These are phyloP conservation scores for Lates japonicus DNA, from an alignment of 2,797 vertebrate genomes.

Conservation along the genomic window DNA sequence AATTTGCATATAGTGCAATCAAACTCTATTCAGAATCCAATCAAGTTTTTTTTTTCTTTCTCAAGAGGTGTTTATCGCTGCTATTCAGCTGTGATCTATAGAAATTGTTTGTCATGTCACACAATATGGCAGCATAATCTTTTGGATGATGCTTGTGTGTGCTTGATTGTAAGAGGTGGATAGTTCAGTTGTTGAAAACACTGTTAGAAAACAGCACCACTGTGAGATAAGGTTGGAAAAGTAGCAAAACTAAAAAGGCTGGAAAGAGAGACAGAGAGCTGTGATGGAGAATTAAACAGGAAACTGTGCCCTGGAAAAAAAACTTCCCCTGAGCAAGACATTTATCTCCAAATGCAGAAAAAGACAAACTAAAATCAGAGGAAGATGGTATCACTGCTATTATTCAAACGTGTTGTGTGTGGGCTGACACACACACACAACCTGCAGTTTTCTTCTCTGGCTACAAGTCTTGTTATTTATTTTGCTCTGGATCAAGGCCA, in stretches of 20 bases:
- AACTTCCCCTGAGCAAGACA: constrained; percentile 9
- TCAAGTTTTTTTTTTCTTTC: constrained; percentile 4
- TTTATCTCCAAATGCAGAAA: constrained; percentile 3
- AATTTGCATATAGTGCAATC: constrained; percentile 30
- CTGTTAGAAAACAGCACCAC: not conserved
- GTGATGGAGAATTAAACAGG: not conserved
- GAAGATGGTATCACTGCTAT: not conserved
- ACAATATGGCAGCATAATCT: not conserved
- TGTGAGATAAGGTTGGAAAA: not conserved
- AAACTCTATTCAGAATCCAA: constrained; percentile 34
- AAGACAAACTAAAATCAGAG: not conserved
- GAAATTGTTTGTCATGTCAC: constrained; percentile 12
- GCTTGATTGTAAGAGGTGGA: not conserved
- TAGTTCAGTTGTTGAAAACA: no score
- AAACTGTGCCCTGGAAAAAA: not conserved
- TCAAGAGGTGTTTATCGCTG: not conserved
- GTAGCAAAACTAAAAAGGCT: no score
- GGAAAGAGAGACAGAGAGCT: no score
- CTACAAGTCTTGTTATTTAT: constrained; percentile 31
- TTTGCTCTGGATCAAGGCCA: constrained; percentile 22
- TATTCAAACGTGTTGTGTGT: not conserved
- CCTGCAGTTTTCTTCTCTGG: constrained; percentile 4
- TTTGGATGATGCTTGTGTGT: not conserved
- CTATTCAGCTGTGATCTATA: not conserved
- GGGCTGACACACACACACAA: not conserved